Percentiles rank a stretch among this genome's conserved stretches.
Conservation (phyloP, 2,797 vertebrate species). For the Clamator glandarius region DNA sequence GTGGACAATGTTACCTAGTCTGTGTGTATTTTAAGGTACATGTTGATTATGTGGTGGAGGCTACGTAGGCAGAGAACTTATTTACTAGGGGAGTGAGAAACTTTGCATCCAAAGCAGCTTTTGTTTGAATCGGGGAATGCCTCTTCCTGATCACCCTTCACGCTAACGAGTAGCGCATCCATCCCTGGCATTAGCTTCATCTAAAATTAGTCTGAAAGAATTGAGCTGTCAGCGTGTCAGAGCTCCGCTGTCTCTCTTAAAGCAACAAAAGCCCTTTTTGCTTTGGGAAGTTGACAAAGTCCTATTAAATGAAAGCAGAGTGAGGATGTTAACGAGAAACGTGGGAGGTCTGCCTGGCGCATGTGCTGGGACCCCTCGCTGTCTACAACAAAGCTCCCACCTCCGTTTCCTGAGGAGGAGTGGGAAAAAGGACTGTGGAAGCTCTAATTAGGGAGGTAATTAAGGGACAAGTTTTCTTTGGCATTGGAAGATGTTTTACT, state of each 20-base stretch:
- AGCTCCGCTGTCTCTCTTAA: neutral
- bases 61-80: neutral
- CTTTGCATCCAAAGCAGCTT: neutral
- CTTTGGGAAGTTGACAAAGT: neutral
- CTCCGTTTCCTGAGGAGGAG: neutral
- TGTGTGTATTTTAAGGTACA: neutral
- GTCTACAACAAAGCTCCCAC: neutral
- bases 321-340: conserved; percentile 7
- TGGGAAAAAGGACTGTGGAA: neutral
- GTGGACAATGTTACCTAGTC: neutral
- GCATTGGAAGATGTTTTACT: neutral
- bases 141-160: neutral
- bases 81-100: no score
- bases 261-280: neutral
- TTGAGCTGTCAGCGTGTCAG: neutral
- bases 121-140: neutral
- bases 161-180: neutral
- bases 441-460: conserved; percentile 57
- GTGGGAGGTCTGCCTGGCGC: conserved; percentile 38
- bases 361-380: neutral
- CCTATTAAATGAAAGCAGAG: neutral
- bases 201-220: neutral
- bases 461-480: conserved; percentile 12
- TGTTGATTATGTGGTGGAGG: neutral
- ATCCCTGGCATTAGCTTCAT: neutral